These are phyloP conservation scores for Macrostomum cliftonense DNA, from an alignment of 2,888 invertebrate genomes.

Conservation along the genomic window DNA sequence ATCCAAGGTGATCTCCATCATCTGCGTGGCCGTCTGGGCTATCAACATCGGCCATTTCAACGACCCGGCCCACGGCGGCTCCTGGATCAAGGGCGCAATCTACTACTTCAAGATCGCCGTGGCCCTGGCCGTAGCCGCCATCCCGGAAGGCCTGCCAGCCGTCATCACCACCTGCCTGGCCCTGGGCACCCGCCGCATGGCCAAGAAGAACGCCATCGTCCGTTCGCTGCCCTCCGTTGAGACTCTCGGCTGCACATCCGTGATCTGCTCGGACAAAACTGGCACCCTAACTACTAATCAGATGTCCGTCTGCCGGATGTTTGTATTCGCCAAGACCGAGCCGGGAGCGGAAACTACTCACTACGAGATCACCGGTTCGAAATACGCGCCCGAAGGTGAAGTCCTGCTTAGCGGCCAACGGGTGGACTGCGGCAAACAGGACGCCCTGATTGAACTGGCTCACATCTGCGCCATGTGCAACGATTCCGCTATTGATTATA, in stretches of 20 bases:
- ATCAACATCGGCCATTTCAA: constrained; percentile 99
- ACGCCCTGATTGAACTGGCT: constrained; percentile 72
- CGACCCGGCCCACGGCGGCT: constrained; percentile 72
- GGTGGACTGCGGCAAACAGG: constrained; percentile 64
- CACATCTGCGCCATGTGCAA: constrained; percentile 98
- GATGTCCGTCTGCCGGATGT: constrained; percentile 82
- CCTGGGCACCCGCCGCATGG: constrained; percentile 86
- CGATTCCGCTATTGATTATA: constrained; percentile 98
- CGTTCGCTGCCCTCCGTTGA: constrained; percentile 95
- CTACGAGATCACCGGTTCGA: constrained; percentile 12
- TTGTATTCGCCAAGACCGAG: constrained; percentile 9
- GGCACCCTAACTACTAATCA: constrained; percentile 97
- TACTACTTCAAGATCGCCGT: constrained; percentile 99
- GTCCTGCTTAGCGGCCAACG: constrained; percentile 62
- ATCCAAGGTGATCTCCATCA: constrained; percentile 91
- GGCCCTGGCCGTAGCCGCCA: constrained; percentile 94
- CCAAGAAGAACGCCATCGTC: constrained; percentile 99
- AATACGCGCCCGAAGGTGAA: constrained; percentile 76
- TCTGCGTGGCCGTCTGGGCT: constrained; percentile 99
- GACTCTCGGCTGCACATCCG: constrained; percentile 96
- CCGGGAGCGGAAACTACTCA: constrained; percentile 1
- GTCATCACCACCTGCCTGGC: constrained; percentile 99
- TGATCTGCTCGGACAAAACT: constrained; percentile 99
- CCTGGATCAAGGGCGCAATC: constrained; percentile 97
- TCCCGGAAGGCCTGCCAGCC: constrained; percentile 97